Conservation (phyloP, 2,797 vertebrate genomes). For the Lepus townsendii region DNA sequence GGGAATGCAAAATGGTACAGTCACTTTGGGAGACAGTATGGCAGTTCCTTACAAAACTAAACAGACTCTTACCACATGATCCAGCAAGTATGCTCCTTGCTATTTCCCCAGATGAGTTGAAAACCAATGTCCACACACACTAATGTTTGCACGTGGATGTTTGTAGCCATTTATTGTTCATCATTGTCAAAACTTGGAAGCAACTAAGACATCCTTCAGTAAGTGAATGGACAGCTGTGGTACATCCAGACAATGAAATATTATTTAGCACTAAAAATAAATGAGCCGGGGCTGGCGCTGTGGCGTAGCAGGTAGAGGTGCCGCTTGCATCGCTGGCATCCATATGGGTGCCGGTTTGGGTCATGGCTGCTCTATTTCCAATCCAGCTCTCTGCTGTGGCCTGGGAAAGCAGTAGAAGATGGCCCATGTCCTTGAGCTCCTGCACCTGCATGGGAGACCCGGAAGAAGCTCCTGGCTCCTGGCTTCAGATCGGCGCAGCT, state of each 20-base stretch:
- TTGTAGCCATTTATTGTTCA: slow-evolving; percentile 46
- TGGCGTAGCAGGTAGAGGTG: no score
- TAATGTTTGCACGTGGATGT: background rate
- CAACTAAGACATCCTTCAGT: background rate
- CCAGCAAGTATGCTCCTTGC: background rate
- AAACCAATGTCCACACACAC: slow-evolving; percentile 23
- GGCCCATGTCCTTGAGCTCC: no score
- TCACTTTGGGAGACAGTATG: background rate
- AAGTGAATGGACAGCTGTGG: background rate
- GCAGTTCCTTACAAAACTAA: slow-evolving; percentile 47
- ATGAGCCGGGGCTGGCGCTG: background rate
- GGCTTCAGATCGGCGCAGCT: no score
- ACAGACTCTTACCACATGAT: background rate
- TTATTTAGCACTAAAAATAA: slow-evolving; percentile 12
- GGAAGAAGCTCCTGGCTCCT: no score
- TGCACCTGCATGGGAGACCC: no score
- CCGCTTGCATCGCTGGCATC: no score
- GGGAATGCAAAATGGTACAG: background rate
- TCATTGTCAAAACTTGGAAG: slow-evolving; percentile 28
- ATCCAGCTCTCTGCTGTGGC: no score
- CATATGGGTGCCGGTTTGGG: no score
- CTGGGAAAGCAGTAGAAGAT: no score
- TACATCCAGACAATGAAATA: slow-evolving; percentile 20
- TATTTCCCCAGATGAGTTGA: slow-evolving; percentile 15
- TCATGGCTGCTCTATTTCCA: no score